These are phyloP conservation scores for Crotophaga sulcirostris DNA, from an alignment of 2,113 vertebrate genomes.

Conservation along the genomic window DNA sequence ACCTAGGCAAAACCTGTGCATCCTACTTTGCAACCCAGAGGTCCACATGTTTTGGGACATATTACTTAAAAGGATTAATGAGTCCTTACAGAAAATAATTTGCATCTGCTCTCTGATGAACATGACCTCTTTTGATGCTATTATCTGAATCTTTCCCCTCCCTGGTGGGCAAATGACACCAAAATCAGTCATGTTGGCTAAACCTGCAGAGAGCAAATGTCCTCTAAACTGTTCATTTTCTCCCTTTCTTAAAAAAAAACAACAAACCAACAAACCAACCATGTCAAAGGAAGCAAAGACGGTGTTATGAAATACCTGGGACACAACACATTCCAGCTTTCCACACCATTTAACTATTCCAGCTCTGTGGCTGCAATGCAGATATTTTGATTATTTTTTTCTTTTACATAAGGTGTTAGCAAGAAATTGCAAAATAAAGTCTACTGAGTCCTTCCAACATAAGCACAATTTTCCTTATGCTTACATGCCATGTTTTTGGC, in stretches of 20 bases:
- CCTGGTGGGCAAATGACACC: slow-evolving; percentile 39
- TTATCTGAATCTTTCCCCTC: background rate
- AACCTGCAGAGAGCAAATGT: slow-evolving; percentile 20
- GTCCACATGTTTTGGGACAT: background rate
- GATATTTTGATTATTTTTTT: background rate
- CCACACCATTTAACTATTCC: background rate
- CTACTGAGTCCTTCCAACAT: background rate
- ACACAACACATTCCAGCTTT: background rate
- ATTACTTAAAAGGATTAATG: slow-evolving; percentile 37
- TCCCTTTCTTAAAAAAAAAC: background rate
- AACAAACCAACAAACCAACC: too few species aligned
- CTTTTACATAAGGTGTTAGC: background rate
- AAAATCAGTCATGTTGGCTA: slow-evolving; percentile 34
- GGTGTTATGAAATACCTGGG: background rate
- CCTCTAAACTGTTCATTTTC: slow-evolving; percentile 4
- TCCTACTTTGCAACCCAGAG: background rate
- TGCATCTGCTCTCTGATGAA: background rate
- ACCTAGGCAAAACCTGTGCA: background rate
- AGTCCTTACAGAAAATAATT: slow-evolving; percentile 37
- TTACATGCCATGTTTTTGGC: background rate
- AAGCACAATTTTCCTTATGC: background rate
- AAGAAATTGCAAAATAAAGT: background rate
- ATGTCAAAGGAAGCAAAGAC: background rate
- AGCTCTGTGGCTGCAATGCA: background rate
- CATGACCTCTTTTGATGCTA: slow-evolving; percentile 30